Conservation (phyloP, 2,888 invertebrate species). For the Erebia palarica region DNA sequence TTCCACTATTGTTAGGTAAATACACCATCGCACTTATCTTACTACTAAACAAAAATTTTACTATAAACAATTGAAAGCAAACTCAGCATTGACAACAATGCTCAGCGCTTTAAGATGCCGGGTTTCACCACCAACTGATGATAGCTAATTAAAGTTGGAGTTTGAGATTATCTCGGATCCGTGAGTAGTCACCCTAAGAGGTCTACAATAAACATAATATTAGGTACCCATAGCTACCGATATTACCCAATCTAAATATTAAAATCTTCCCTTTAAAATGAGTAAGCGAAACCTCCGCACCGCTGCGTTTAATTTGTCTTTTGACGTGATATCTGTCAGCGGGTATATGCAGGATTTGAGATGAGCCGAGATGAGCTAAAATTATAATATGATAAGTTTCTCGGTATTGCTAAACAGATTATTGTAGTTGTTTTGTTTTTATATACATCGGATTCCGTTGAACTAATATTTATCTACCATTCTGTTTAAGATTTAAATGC, state of each 20-base stretch:
- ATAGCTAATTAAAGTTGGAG: too few species aligned
- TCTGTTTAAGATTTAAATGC: not conserved
- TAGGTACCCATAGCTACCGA: slow-evolving; percentile 16
- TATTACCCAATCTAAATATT: slow-evolving; percentile 30
- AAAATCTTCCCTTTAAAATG: slow-evolving; percentile 38
- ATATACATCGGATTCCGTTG: slow-evolving; percentile 6
- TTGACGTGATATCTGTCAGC: slow-evolving; percentile 42
- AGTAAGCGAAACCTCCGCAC: slow-evolving; percentile 40
- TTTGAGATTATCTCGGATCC: not conserved
- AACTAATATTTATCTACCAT: slow-evolving; percentile 8
- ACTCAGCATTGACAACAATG: too few species aligned
- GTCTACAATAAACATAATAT: slow-evolving; percentile 2
- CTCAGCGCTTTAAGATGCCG: too few species aligned
- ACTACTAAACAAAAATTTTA: too few species aligned
- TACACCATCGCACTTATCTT: too few species aligned
- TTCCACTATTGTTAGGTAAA: too few species aligned
- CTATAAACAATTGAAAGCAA: too few species aligned
- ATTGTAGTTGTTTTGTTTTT: slow-evolving; percentile 26
- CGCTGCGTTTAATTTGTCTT: slow-evolving; percentile 41
- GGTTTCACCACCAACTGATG: too few species aligned
- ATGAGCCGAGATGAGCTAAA: slow-evolving; percentile 29
- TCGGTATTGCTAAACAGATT: slow-evolving; percentile 35
- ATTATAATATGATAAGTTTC: slow-evolving; percentile 34
- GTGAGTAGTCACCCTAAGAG: slow-evolving; percentile 10
- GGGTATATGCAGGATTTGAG: slow-evolving; percentile 36